Conservation (phyloP, 2,888 invertebrate species). For the Microctonus brassicae region DNA sequence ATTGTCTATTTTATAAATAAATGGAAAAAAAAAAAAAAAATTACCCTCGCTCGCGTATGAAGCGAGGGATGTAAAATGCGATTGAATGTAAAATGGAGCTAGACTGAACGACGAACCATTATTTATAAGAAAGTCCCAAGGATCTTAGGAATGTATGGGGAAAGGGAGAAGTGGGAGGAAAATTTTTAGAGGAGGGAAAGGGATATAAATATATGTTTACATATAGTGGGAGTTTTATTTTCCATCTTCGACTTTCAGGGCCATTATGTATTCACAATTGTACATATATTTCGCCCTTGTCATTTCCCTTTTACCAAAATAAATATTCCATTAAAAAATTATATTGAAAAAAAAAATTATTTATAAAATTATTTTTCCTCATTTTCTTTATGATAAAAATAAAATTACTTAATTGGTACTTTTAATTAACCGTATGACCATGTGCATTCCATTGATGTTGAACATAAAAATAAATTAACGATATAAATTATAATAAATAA, state of each 20-base stretch:
- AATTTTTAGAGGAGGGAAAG: not conserved
- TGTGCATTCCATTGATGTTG: not conserved
- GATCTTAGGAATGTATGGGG: slow-evolving; percentile 45
- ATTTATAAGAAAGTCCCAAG: slow-evolving; percentile 68
- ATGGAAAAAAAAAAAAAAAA: not conserved
- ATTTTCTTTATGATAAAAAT: no score
- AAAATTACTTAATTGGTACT: no score
- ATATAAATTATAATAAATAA: not conserved
- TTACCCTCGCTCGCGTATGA: not conserved
- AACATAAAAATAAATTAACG: not conserved
- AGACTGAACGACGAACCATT: slow-evolving; percentile 55
- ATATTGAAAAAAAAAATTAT: not conserved
- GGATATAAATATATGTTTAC: slow-evolving; percentile 14
- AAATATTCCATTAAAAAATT: no score
- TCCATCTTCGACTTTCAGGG: slow-evolving; percentile 57
- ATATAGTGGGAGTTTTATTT: slow-evolving; percentile 24
- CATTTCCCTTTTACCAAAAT: not conserved
- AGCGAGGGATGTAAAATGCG: slow-evolving; percentile 57
- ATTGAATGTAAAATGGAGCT: slow-evolving; percentile 56
- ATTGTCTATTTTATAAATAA: not conserved
- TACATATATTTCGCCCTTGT: not conserved
- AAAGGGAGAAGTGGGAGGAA: slow-evolving; percentile 38
- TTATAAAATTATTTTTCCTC: not conserved
- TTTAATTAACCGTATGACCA: not conserved
- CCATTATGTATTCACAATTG: slow-evolving; percentile 3